A percentile compares a stretch with the other conserved stretches of the same genome.
phyloP scores from a whole-genome alignment of 2,113 vertebrate genomes.

The Lophura nycthemera region DNA sequence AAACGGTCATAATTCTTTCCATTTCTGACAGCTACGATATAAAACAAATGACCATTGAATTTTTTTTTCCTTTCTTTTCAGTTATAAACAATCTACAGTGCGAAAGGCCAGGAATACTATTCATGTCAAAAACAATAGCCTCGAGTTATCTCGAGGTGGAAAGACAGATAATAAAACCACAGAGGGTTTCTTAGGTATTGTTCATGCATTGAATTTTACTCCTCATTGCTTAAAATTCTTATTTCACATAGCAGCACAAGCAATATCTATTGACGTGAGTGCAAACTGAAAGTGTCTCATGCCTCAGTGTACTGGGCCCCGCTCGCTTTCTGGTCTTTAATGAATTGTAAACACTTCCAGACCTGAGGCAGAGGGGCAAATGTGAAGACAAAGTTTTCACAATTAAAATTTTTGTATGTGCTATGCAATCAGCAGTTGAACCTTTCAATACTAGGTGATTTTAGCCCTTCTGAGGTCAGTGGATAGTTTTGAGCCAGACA shows the following conservation, averaged over 20 bases:
- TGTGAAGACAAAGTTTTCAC: not conserved
- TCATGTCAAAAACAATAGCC: slow-evolving; percentile 48
- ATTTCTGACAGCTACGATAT: slow-evolving; percentile 15
- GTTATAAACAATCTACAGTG: slow-evolving; percentile 26
- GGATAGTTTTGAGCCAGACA: not conserved
- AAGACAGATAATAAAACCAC: slow-evolving; percentile 19
- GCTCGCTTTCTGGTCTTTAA: not conserved
- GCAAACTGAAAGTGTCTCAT: not conserved
- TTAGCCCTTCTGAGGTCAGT: not conserved
- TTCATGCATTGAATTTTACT: not conserved
- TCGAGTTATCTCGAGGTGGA: not conserved
- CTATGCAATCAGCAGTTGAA: not conserved
- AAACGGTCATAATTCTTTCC: slow-evolving; percentile 14
- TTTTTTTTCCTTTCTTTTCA: not conserved
- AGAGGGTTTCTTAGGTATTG: not conserved
- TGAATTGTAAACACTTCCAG: not conserved
- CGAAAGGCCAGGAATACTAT: slow-evolving; percentile 29
- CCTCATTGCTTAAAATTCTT: not conserved
- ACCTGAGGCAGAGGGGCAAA: not conserved
- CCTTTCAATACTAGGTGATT: not conserved
- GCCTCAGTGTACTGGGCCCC: not conserved
- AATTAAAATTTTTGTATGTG: not conserved
- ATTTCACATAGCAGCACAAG: not conserved
- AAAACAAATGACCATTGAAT: not conserved
- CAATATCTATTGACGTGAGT: not conserved